Evolutionary conservation across 2,113 vertebrate species (phyloP).

Genomic region (Furnarius figulus): DNA sequence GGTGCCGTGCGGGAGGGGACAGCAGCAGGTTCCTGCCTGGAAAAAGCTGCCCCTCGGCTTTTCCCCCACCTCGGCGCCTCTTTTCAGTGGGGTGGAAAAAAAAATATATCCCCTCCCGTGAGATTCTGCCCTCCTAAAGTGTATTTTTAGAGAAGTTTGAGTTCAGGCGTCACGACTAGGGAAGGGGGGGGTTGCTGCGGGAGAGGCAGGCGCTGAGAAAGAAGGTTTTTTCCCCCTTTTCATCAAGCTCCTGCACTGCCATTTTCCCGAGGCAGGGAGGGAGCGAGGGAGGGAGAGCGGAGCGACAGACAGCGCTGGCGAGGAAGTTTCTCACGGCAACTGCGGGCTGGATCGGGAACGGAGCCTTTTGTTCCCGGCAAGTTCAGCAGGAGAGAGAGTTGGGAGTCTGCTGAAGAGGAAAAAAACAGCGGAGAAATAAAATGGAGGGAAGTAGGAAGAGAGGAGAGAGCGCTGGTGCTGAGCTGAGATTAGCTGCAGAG

Average conservation of each 20-base stretch:
- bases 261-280: constrained; percentile 70
- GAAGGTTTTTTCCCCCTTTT: neutral
- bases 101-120: neutral
- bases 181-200: neutral
- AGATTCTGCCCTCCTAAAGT: constrained; percentile 4
- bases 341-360: constrained; percentile 77
- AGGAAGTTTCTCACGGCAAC: constrained; percentile 71
- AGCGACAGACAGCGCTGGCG: constrained; percentile 33
- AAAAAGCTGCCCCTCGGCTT: neutral
- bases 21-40: neutral
- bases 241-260: constrained; percentile 62
- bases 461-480: neutral
- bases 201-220: constrained; percentile 3
- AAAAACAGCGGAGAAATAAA: constrained; percentile 56
- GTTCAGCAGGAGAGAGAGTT: constrained; percentile 57
- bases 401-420: constrained; percentile 34
- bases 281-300: constrained; percentile 38
- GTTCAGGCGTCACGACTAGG: neutral
- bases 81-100: neutral
- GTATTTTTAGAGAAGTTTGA: constrained; percentile 35
- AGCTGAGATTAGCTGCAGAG: neutral
- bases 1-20: neutral
- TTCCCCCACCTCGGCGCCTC: neutral
- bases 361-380: constrained; percentile 70
- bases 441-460: constrained; percentile 63